Conservation (phyloP, 2,797 vertebrate genomes). For the Lepidocolaptes lacrymiger region DNA sequence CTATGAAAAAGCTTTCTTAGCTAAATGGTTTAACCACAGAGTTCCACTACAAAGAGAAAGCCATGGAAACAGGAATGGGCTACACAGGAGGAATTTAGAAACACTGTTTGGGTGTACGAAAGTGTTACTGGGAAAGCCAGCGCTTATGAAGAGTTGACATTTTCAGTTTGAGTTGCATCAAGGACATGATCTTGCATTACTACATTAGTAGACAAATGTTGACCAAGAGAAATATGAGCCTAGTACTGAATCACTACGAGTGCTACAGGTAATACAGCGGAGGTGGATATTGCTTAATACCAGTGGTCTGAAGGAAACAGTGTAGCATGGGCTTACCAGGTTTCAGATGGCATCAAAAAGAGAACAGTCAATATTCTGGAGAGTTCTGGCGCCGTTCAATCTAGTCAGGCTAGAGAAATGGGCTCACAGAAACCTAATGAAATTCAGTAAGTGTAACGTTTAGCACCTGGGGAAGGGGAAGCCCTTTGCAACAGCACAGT, state of each 20-base stretch:
- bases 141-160: background rate
- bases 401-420: background rate
- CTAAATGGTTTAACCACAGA: background rate
- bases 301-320: background rate
- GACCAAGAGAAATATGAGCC: background rate
- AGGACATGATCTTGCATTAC: background rate
- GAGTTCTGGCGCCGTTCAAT: background rate
- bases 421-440: background rate
- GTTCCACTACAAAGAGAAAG: background rate
- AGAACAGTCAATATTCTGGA: background rate
- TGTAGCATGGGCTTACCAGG: background rate
- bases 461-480: background rate
- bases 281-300: background rate
- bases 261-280: background rate
- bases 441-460: background rate
- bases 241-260: background rate
- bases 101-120: background rate
- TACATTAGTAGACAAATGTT: background rate
- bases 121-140: background rate
- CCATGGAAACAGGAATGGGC: background rate
- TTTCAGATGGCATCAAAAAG: background rate
- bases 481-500: background rate
- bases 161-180: background rate
- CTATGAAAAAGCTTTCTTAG: background rate
- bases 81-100: background rate